Conservation (phyloP, 2,888 invertebrate genomes). For the Polymixis flavicincta region DNA sequence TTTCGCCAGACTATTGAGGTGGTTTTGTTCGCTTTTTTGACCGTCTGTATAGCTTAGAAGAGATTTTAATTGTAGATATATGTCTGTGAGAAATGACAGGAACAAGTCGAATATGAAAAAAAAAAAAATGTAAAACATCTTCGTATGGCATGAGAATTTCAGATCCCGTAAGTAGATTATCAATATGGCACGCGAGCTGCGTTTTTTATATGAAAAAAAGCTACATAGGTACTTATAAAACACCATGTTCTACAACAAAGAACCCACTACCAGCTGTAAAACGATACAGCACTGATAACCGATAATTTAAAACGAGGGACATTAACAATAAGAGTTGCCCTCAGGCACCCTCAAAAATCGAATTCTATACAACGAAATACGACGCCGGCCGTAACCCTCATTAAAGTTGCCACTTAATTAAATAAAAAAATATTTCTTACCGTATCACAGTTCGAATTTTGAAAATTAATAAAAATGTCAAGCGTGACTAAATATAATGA, state of each 20-base stretch:
- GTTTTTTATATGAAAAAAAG: not conserved
- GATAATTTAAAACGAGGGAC: conserved; percentile 80
- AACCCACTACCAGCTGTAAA: conserved; percentile 76
- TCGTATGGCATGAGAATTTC: not conserved
- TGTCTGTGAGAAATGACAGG: not conserved
- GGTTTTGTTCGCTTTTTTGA: conserved; percentile 58
- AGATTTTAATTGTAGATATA: conserved; percentile 23
- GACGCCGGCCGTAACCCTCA: conserved; percentile 83
- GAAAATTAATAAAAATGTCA: conserved; percentile 72
- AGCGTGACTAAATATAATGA: conserved; percentile 73
- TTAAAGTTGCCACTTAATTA: conserved; percentile 81
- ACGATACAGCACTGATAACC: conserved; percentile 84
- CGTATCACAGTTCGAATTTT: conserved; percentile 67
- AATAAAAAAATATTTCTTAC: conserved; percentile 73
- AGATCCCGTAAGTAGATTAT: not conserved
- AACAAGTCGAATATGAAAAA: not conserved
- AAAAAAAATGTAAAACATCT: not conserved
- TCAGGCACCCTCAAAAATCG: conserved; percentile 77
- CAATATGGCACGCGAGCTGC: not conserved
- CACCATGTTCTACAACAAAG: conserved; percentile 42
- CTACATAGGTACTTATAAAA: not conserved
- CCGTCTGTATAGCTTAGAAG: conserved; percentile 57
- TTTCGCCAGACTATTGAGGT: conserved; percentile 72
- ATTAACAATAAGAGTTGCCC: conserved; percentile 77
- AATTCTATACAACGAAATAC: conserved; percentile 81